Evolutionary conservation across 2,888 invertebrate genomes (phyloP).

Genomic region (Cantharis flavilabris): DNA sequence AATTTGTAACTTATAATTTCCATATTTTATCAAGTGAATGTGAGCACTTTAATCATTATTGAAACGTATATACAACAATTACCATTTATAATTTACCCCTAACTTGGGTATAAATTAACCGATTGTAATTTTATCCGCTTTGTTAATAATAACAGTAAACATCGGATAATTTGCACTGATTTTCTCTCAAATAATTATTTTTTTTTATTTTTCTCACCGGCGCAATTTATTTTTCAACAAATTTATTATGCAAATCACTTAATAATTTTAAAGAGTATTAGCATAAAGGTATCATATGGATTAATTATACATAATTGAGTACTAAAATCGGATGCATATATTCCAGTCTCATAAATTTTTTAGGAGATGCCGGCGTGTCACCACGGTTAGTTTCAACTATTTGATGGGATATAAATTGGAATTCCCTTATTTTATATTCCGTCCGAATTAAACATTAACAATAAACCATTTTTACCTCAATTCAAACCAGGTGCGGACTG

Average conservation of each 20-base stretch:
- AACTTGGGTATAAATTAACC: constrained; percentile 2
- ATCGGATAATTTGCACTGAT: constrained; percentile 7
- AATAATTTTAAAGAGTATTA: background rate
- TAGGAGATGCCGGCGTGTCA: background rate
- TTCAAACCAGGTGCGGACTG: background rate
- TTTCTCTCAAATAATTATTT: background rate
- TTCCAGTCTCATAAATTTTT: background rate
- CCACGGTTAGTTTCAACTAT: background rate
- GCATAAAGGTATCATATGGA: background rate
- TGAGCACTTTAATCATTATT: constrained; percentile 7
- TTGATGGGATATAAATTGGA: background rate
- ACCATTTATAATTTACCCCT: constrained; percentile 16
- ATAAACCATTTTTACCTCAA: background rate
- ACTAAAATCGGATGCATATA: background rate
- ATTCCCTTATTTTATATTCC: background rate
- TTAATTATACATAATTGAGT: background rate
- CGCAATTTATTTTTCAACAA: background rate
- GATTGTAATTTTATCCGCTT: constrained; percentile 10
- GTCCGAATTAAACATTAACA: background rate
- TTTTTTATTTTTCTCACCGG: background rate
- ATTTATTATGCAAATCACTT: background rate
- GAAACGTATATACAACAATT: constrained; percentile 7
- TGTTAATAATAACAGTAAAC: constrained; percentile 8
- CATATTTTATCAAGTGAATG: constrained; percentile 7
- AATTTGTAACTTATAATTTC: constrained; percentile 6